Percentiles rank a stretch among this genome's conserved stretches.
Evolutionary conservation across 2,797 vertebrate genomes (phyloP).

Genomic region (Syngnathus rostellatus): DNA sequence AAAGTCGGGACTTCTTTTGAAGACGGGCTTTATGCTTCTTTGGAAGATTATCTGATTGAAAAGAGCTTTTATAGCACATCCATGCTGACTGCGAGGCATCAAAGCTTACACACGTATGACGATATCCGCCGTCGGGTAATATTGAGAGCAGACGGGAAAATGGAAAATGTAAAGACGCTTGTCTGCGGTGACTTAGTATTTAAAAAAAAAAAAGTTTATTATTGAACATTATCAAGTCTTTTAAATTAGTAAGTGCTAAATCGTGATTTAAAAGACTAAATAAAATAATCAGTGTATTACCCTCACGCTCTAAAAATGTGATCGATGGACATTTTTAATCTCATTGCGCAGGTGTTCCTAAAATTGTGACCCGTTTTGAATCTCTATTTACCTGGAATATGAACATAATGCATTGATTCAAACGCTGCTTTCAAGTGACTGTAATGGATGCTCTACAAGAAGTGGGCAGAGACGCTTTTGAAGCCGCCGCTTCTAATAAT

Average conservation of each 20-base stretch:
- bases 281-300: no score
- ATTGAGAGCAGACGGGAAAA: constrained; percentile 19
- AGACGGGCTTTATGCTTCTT: constrained; percentile 34
- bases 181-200: no score
- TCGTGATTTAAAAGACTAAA: no score
- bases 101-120: constrained; percentile 28
- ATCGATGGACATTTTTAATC: no score
- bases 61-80: constrained; percentile 32
- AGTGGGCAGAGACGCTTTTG: constrained; percentile 20
- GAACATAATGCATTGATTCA: constrained; percentile 34
- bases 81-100: constrained; percentile 32
- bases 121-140: constrained; percentile 17
- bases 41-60: constrained; percentile 52
- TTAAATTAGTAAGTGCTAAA: no score
- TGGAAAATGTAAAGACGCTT: not conserved
- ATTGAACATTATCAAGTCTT: no score
- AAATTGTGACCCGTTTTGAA: no score
- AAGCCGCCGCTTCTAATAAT: constrained; percentile 11
- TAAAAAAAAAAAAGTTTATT: no score
- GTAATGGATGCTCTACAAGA: constrained; percentile 34
- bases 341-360: no score
- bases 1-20: constrained; percentile 43
- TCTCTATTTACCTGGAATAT: no score
- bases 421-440: constrained; percentile 30
- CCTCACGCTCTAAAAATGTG: no score